Percentiles rank a stretch among this genome's conserved stretches.
Conservation (phyloP, 2,113 vertebrate species). For the Ptilorrhoa leucosticta region DNA sequence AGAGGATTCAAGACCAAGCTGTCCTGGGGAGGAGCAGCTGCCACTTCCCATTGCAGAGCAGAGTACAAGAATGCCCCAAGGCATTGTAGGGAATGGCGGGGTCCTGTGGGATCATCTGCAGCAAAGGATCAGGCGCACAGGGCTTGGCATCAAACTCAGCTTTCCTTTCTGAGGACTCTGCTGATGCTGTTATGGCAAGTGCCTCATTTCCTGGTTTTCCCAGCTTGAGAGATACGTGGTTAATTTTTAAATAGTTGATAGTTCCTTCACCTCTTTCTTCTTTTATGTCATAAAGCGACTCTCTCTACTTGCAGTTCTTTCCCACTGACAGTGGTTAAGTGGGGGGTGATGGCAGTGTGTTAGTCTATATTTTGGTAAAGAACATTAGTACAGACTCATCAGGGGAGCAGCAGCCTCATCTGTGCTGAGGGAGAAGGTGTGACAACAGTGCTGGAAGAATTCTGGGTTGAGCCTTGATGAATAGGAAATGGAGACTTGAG, state of each 20-base stretch:
- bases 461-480: not conserved
- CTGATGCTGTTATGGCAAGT: not conserved
- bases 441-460: not conserved
- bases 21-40: not conserved
- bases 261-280: not conserved
- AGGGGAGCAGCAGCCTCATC: not conserved
- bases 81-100: not conserved
- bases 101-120: not conserved
- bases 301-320: not conserved
- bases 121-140: not conserved
- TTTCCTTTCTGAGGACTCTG: not conserved
- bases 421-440: not conserved
- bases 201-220: not conserved
- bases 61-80: not conserved
- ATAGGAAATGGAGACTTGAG: not conserved
- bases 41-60: not conserved
- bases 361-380: not conserved
- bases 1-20: not conserved
- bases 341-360: not conserved
- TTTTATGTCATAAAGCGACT: not conserved
- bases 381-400: not conserved
- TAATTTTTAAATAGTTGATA: not conserved
- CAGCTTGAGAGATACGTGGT: not conserved
- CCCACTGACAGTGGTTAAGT: not conserved
- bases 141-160: not conserved